Evolutionary conservation across 2,888 invertebrate genomes (phyloP).

Genomic region (Acanthosoma haemorrhoidale): DNA sequence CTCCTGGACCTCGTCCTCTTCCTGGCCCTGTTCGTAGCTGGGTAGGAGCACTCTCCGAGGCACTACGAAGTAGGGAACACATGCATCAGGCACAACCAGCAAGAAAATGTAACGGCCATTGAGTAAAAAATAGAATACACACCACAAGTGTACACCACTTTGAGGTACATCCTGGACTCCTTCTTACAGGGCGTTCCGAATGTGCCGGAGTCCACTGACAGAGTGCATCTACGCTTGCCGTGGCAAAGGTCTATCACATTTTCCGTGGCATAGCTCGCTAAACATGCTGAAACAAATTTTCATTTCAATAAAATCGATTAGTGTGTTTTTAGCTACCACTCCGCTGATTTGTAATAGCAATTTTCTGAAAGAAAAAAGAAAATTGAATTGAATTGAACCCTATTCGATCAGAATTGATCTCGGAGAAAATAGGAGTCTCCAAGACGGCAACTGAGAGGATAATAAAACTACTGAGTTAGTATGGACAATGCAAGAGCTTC

Average conservation of each 20-base stretch:
- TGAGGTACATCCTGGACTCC: conserved; percentile 72
- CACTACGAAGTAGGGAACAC: not conserved
- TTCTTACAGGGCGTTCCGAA: conserved; percentile 76
- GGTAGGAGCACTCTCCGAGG: not conserved
- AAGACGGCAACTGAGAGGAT: no score
- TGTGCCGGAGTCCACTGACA: conserved; percentile 73
- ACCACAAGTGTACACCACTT: conserved; percentile 85
- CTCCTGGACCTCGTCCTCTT: not conserved
- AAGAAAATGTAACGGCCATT: no score
- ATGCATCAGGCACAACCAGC: not conserved
- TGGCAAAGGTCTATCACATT: conserved; percentile 82
- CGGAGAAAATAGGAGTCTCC: no score
- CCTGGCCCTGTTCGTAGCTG: not conserved
- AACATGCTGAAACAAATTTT: conserved; percentile 71
- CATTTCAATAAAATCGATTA: no score
- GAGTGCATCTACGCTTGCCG: conserved; percentile 71
- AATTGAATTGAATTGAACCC: no score
- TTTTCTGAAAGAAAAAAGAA: no score
- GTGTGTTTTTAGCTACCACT: no score
- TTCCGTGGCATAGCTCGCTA: conserved; percentile 82
- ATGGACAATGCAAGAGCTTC: no score
- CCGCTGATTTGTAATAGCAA: no score
- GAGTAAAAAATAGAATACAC: no score
- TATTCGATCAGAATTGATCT: no score
- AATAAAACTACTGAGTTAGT: no score